These are phyloP conservation scores for Nyleta sp. DNA, from an alignment of 2,888 invertebrate genomes.

Conservation along the genomic window DNA sequence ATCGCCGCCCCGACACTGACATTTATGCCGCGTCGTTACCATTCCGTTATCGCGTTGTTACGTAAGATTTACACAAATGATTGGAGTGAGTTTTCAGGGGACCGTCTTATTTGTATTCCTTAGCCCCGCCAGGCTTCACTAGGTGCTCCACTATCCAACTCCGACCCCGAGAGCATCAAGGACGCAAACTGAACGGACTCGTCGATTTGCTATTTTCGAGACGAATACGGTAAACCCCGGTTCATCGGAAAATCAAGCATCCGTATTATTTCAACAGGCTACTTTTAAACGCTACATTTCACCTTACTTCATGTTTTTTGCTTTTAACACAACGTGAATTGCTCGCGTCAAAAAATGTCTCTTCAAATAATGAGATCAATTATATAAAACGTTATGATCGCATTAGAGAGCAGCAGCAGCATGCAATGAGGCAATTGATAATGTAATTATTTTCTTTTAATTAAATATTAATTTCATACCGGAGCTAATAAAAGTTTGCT, in stretches of 20 bases:
- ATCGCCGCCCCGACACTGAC: conserved; percentile 61
- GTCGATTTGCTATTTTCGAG: conserved; percentile 54
- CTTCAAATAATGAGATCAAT: too few relatives aligned
- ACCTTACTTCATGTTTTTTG: conserved; percentile 14
- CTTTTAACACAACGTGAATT: background rate
- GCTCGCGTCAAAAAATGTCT: too few relatives aligned
- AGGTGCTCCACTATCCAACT: conserved; percentile 1
- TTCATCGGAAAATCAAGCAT: conserved; percentile 28
- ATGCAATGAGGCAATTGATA: too few relatives aligned
- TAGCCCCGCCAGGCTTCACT: conserved; percentile 24
- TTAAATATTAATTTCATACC: too few relatives aligned
- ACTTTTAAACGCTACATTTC: conserved; percentile 27
- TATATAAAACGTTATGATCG: too few relatives aligned
- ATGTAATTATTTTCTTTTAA: too few relatives aligned
- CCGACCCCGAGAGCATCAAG: conserved; percentile 24
- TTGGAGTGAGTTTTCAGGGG: conserved; percentile 53
- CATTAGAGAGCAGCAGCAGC: too few relatives aligned
- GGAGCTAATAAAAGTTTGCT: too few relatives aligned
- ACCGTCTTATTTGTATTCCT: conserved; percentile 61
- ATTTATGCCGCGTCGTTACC: conserved; percentile 66
- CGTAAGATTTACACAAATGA: conserved; percentile 65
- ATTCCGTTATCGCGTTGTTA: conserved; percentile 66
- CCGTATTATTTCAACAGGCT: conserved; percentile 42
- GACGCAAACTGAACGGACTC: conserved; percentile 52
- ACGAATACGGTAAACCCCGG: conserved; percentile 17